Percentiles rank a stretch among this genome's conserved stretches.
Evolutionary conservation across 2,113 vertebrate genomes (phyloP).

Genomic region (Pterophyllum scalare): DNA sequence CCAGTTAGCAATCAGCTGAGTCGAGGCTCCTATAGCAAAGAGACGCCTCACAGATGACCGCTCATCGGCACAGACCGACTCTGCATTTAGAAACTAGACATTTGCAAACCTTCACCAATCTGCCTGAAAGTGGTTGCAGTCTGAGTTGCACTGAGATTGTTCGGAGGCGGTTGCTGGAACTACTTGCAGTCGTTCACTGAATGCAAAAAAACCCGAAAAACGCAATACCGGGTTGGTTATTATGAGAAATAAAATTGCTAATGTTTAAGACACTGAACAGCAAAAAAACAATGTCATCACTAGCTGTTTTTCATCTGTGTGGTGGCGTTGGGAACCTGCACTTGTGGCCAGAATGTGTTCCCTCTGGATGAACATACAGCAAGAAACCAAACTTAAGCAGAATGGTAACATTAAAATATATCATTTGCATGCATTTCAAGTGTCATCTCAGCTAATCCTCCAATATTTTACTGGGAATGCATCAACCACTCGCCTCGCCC

Average conservation of each 20-base stretch:
- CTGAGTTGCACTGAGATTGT: not conserved
- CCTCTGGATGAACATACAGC: not conserved
- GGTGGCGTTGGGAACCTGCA: not conserved
- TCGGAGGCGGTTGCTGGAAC: not conserved
- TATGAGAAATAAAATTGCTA: too few relatives aligned
- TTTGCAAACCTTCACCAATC: not conserved
- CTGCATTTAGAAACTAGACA: not conserved
- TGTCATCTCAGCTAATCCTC: conserved; percentile 32
- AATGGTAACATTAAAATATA: conserved; percentile 14
- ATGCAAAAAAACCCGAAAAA: too few relatives aligned
- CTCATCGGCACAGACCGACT: rapidly evolving
- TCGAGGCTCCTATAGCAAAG: not conserved
- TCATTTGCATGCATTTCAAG: conserved; percentile 21
- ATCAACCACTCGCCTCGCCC: conserved; percentile 46
- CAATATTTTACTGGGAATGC: conserved; percentile 33
- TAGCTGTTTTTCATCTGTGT: not conserved
- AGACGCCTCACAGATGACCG: not conserved
- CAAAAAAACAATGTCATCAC: not conserved
- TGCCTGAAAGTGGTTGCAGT: not conserved
- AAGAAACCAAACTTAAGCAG: not conserved
- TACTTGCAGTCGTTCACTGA: not conserved
- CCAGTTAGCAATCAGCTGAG: not conserved
- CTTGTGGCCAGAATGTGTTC: not conserved
- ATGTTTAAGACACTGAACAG: too few relatives aligned
- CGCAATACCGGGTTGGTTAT: too few relatives aligned